A percentile compares a stretch with the other conserved stretches of the same genome.
These are phyloP conservation scores for Griposia aprilina DNA, from an alignment of 2,888 invertebrate genomes.

Conservation along the genomic window DNA sequence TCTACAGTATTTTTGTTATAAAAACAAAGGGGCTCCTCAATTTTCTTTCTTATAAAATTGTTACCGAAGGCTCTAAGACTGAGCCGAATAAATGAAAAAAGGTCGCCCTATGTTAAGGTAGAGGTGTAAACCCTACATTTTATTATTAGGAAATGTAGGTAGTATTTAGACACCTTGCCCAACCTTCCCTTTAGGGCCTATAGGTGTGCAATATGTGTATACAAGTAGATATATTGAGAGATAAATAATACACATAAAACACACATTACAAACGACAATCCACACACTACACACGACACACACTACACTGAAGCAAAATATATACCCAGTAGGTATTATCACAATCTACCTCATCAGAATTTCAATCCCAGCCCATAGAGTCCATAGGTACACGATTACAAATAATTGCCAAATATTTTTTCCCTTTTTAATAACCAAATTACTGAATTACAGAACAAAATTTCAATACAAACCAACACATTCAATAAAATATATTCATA, in stretches of 20 bases:
- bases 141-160: neutral
- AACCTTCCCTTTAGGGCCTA: neutral
- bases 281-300: no score
- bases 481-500: neutral
- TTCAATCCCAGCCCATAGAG: neutral
- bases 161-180: neutral
- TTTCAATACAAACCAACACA: neutral
- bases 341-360: neutral
- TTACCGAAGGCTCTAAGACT: neutral
- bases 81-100: neutral
- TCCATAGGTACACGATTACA: neutral
- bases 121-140: neutral
- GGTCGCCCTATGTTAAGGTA: neutral
- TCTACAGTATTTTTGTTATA: slow-evolving; percentile 5
- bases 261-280: no score
- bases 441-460: neutral
- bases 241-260: neutral
- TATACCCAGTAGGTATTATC: neutral
- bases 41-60: neutral
- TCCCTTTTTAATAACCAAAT: neutral
- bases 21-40: neutral
- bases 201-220: neutral
- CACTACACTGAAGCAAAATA: neutral
- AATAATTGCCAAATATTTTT: neutral
- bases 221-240: neutral